Percentiles rank a stretch among this genome's conserved stretches.
These are phyloP conservation scores for Petrocephalus zakoni DNA, from an alignment of 2,113 vertebrate species.

Conservation along the genomic window DNA sequence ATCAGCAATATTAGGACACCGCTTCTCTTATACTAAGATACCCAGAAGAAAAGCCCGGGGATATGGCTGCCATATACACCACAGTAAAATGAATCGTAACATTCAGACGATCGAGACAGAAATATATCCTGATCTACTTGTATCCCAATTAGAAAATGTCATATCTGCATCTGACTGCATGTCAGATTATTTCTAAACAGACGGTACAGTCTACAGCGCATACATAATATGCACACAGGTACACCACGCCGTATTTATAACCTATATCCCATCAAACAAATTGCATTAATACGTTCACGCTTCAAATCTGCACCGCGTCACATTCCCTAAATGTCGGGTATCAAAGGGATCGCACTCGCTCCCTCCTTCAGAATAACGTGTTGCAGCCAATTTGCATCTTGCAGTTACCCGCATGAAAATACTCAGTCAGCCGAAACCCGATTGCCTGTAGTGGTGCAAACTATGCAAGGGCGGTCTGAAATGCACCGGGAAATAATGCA, in stretches of 20 bases:
- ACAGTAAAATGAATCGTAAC: neutral
- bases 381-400: neutral
- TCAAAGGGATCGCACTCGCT: neutral
- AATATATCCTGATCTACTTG: neutral
- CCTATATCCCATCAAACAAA: neutral
- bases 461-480: neutral
- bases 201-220: neutral
- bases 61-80: neutral
- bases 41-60: neutral
- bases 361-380: neutral
- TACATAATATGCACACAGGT: neutral
- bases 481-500: neutral
- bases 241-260: neutral
- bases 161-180: neutral
- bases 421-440: neutral
- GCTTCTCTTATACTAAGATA: neutral
- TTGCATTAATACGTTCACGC: neutral
- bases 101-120: neutral
- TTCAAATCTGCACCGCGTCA: neutral
- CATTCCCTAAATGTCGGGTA: neutral
- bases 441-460: neutral
- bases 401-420: neutral
- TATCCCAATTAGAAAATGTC: neutral
- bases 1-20: constrained; percentile 31
- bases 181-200: neutral